Evolutionary conservation across 2,888 invertebrate species (phyloP).

Genomic region (Tenthredo notha): DNA sequence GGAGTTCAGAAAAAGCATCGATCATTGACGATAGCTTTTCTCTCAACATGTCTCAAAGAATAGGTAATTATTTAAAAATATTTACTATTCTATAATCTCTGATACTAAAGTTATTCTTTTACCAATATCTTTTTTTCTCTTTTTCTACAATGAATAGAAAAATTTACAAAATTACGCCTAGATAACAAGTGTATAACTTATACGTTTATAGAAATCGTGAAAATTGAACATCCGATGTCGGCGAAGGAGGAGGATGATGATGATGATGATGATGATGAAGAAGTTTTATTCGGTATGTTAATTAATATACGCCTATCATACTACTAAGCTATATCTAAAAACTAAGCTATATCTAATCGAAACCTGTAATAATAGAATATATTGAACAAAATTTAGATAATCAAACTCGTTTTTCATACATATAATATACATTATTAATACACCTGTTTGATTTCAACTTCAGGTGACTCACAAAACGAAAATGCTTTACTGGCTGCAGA

Average conservation of each 20-base stretch:
- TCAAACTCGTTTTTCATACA: background rate
- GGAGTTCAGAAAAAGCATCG: conserved; percentile 6
- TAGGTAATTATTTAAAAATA: background rate
- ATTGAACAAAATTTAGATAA: background rate
- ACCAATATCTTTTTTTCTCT: no score
- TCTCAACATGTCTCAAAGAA: conserved; percentile 14
- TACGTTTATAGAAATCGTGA: conserved; percentile 29
- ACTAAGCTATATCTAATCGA: no score
- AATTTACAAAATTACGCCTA: background rate
- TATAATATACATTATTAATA: background rate
- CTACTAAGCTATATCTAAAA: background rate
- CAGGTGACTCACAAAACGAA: conserved; percentile 46
- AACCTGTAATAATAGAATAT: background rate
- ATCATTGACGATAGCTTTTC: background rate
- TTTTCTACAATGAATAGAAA: background rate
- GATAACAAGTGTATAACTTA: background rate
- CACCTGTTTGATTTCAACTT: conserved; percentile 37
- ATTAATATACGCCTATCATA: background rate
- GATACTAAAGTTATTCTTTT: no score
- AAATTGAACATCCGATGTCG: conserved; percentile 25
- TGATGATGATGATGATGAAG: background rate
- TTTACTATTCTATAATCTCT: background rate
- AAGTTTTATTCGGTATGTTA: conserved; percentile 27
- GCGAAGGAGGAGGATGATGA: conserved; percentile 3
- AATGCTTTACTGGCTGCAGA: conserved; percentile 47